A percentile compares a stretch with the other conserved stretches of the same genome.
These are phyloP conservation scores for Lacerta viridis DNA, from an alignment of 2,797 vertebrate species.

Conservation along the genomic window DNA sequence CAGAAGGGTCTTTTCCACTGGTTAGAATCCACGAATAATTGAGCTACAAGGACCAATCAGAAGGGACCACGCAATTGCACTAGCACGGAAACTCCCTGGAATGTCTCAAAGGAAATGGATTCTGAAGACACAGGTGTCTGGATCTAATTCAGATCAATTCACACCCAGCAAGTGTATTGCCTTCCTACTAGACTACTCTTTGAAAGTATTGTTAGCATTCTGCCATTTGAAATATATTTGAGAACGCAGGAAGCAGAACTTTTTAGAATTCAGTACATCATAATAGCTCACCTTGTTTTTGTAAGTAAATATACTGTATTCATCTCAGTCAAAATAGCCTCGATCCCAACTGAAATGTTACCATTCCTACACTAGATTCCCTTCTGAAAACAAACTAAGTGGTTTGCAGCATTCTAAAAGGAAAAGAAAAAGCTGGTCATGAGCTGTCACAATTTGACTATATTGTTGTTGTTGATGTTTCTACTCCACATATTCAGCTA, in stretches of 20 bases:
- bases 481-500: background rate
- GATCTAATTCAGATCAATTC: constrained; percentile 19
- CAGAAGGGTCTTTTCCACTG: constrained; percentile 15
- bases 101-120: constrained; percentile 20
- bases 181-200: background rate
- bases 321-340: background rate
- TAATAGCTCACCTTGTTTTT: constrained; percentile 3
- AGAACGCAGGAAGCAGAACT: background rate
- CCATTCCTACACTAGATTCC: background rate
- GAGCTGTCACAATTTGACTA: background rate
- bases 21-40: constrained; percentile 37
- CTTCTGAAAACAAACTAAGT: constrained; percentile 6
- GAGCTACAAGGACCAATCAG: constrained; percentile 34
- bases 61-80: constrained; percentile 39
- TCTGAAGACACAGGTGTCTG: background rate
- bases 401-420: background rate
- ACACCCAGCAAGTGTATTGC: background rate
- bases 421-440: background rate
- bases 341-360: background rate
- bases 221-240: background rate
- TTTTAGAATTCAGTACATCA: background rate
- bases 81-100: background rate
- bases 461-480: background rate
- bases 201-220: background rate
- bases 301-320: background rate